Base-by-base conservation (phyloP, 2,113 vertebrate genomes). In the Ictidomys tridecemlineatus region DNA sequence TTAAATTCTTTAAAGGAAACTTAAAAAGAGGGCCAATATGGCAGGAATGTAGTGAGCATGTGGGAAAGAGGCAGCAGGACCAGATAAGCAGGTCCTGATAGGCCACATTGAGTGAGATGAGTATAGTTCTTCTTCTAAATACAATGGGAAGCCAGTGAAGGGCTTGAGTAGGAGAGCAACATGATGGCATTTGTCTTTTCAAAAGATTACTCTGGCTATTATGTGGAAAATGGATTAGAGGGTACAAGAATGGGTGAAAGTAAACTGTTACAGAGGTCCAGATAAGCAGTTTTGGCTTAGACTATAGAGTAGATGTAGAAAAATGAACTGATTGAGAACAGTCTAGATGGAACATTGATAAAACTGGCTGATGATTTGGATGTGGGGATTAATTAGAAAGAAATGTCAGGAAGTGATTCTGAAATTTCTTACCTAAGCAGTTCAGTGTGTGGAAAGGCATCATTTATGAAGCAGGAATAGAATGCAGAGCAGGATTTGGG, bases 131-230 rank as follows among this genome's bases (percentile, higher is more conserved):
- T 91, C 32, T 84, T 97, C 20, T 92, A 63, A 92, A 22, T 65
- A 51, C 42, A 61, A 0, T 42, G 42, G 34, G 56, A 91, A 88
- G 20, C 48, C n/a, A 83, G 24, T 80, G 34, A 88, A 84, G 45
- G 24, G 18, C 93, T 93, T 92, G 73, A 87, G 34, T 18, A 89
- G 32, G 22, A 82, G 17, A 76, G 32, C 74, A 32, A 67, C 63
- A 32, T 92, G 85, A 78, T 85, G 32, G 74, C 5, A 94, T 94
- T 95, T 94, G 74, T 12, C n/a, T 76, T 93, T 96, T 93, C 61
- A 65, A 92, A 96, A 84, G 63, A 87, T 87, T 48, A 53, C 37
- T 32, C 11, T 42, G 73, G 13, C 48, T 93, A 4, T 95, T 88
- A 72, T 58, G 4, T 95, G 72, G 72, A 84, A 32, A 96, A 24